Percentiles rank a stretch among this genome's conserved stretches.
Conservation (phyloP, 2,113 vertebrate species). For the Tenrec ecaudatus region DNA sequence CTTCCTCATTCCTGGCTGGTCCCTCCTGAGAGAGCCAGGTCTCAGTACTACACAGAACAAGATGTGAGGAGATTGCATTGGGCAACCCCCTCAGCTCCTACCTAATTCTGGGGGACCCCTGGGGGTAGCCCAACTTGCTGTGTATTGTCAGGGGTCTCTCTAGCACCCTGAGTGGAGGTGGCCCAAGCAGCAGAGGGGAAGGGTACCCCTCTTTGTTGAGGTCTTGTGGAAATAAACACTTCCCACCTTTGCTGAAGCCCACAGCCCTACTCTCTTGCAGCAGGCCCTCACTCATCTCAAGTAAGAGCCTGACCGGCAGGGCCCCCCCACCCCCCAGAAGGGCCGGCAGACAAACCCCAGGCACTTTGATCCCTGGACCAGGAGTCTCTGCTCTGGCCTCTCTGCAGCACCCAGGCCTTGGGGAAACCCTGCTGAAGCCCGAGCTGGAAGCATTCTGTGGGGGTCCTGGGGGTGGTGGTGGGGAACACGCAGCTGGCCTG, state of each 20-base stretch:
- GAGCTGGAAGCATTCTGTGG: fast-evolving
- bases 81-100: background rate
- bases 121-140: background rate
- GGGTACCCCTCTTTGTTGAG: background rate
- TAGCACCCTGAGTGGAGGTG: background rate
- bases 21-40: background rate
- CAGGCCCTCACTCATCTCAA: background rate
- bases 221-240: background rate
- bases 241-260: background rate
- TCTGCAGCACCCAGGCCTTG: background rate
- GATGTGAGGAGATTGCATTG: background rate
- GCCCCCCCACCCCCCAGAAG: background rate
- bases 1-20: background rate
- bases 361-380: too few species aligned
- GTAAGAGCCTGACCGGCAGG: background rate
- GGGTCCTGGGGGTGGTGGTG: too few species aligned
- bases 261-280: background rate
- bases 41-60: background rate
- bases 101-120: background rate
- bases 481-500: background rate
- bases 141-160: background rate
- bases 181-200: background rate
- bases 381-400: background rate
- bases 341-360: background rate
- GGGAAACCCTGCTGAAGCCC: background rate